phyloP scores from a whole-genome alignment of 2,888 invertebrate species.

The Brachynemurus nebulosus region DNA sequence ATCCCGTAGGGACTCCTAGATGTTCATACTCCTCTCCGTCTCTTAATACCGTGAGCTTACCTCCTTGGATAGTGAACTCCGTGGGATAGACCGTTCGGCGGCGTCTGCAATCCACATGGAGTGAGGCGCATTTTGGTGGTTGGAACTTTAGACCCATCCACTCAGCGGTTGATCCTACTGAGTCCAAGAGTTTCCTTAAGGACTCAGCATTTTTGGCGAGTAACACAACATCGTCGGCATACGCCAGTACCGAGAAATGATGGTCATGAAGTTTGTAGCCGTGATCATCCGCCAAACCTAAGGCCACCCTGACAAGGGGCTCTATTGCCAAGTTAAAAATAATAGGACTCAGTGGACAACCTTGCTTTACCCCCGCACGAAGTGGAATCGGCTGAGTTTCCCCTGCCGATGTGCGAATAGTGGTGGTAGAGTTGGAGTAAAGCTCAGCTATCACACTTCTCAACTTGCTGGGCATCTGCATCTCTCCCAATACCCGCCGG shows the following conservation, averaged over 20 bases:
- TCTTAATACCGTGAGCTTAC: constrained; percentile 13
- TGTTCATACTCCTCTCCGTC: constrained; percentile 15
- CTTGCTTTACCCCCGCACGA: constrained; percentile 23
- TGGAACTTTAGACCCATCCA: constrained; percentile 19
- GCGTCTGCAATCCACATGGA: constrained; percentile 15
- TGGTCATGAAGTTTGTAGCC: not conserved
- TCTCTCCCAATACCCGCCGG: constrained; percentile 20
- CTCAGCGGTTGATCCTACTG: not conserved
- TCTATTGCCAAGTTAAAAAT: constrained; percentile 23
- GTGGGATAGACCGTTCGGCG: constrained; percentile 11
- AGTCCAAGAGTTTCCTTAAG: not conserved
- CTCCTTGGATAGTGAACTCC: constrained; percentile 16
- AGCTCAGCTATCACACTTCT: constrained; percentile 14
- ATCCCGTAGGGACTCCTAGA: constrained; percentile 9
- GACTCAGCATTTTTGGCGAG: constrained; percentile 2
- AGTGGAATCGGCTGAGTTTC: constrained; percentile 19
- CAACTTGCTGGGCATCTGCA: constrained; percentile 11
- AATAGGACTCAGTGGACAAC: constrained; percentile 24
- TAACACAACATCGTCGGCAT: constrained; percentile 22
- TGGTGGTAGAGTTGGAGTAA: constrained; percentile 15
- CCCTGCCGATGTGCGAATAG: constrained; percentile 13
- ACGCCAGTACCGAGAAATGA: not conserved
- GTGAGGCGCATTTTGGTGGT: constrained; percentile 18
- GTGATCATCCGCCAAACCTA: not conserved
- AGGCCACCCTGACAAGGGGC: not conserved